Evolutionary conservation across 2,797 vertebrate species (phyloP).

Genomic region (Eospalax fontanierii): DNA sequence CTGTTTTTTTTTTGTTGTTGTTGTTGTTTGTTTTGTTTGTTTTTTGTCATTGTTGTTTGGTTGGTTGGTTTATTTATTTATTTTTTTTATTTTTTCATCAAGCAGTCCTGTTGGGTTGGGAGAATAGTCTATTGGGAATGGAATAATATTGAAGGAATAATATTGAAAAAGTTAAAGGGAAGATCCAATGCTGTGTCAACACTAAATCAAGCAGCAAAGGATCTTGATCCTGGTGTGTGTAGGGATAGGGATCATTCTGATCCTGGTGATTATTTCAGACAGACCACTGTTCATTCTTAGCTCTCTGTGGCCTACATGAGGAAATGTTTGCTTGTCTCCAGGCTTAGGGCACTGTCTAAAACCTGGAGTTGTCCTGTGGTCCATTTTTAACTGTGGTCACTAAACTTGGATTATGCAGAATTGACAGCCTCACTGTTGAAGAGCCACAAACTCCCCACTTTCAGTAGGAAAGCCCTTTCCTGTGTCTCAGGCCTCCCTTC

Average conservation of each 20-base stretch:
- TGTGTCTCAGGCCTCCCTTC: accelerated
- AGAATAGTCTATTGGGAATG: too few relatives aligned
- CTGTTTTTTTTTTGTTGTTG: not conserved
- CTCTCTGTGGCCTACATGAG: not conserved
- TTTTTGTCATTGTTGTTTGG: too few relatives aligned
- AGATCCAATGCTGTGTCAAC: not conserved
- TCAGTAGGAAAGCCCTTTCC: not conserved
- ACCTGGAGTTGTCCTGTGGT: not conserved
- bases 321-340: not conserved
- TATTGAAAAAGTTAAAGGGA: not conserved
- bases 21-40: too few relatives aligned
- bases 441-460: not conserved
- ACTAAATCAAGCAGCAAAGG: not conserved
- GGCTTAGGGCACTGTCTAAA: not conserved
- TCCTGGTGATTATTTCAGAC: accelerated
- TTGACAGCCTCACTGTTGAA: too few relatives aligned
- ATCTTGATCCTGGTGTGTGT: not conserved
- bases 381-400: not conserved
- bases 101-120: not conserved
- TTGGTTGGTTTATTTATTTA: too few relatives aligned
- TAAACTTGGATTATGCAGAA: not conserved
- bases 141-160: not conserved
- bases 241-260: not conserved
- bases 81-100: too few relatives aligned
- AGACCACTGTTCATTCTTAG: accelerated